These are phyloP conservation scores for Hydrotaea cyrtoneurina DNA, from an alignment of 2,888 invertebrate species.

Conservation along the genomic window DNA sequence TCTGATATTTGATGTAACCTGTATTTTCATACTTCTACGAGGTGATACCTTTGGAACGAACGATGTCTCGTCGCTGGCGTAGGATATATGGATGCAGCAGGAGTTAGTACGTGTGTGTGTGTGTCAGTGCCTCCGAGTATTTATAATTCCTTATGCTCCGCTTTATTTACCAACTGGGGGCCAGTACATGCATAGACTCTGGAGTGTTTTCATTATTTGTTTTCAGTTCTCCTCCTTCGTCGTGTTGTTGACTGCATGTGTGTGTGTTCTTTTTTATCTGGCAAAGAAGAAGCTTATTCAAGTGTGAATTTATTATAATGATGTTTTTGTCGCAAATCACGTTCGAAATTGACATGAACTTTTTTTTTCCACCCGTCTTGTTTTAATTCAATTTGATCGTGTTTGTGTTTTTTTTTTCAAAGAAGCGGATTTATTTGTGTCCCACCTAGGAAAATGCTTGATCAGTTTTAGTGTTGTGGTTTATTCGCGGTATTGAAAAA, in stretches of 20 bases:
- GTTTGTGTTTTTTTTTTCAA: background rate
- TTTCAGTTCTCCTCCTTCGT: background rate
- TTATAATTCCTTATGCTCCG: background rate
- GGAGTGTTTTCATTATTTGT: slow-evolving; percentile 1
- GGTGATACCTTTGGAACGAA: background rate
- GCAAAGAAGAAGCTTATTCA: slow-evolving; percentile 17
- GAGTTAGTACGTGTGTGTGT: background rate
- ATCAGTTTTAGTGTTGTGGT: background rate
- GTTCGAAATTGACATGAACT: slow-evolving; percentile 37
- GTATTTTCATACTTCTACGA: background rate
- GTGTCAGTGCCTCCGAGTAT: background rate
- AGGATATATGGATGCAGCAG: background rate
- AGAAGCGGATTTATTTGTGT: background rate
- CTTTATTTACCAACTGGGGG: background rate
- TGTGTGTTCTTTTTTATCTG: background rate
- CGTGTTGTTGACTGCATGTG: background rate
- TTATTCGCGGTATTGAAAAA: too few relatives aligned
- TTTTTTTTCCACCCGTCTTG: slow-evolving; percentile 5
- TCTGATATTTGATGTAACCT: slow-evolving; percentile 22
- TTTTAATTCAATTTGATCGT: slow-evolving; percentile 34
- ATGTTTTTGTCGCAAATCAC: slow-evolving; percentile 43
- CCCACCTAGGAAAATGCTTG: background rate
- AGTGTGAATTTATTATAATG: slow-evolving; percentile 49
- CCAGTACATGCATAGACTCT: background rate
- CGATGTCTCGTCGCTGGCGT: background rate